Base-by-base conservation (phyloP, 2,888 invertebrate genomes). In the Syrphus vitripennis region DNA sequence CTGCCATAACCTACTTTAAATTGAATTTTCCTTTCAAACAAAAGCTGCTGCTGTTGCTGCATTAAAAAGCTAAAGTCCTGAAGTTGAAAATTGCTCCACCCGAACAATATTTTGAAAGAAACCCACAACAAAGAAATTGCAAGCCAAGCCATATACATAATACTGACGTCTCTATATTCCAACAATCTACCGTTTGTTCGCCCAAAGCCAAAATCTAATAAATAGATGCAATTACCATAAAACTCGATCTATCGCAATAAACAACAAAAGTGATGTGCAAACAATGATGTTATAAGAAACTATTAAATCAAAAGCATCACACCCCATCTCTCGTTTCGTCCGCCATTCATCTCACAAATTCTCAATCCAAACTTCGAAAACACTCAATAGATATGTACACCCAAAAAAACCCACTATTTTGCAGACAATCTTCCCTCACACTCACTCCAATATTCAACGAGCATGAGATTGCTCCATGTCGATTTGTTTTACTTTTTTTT, bases 231-330 rank as follows among this genome's bases (percentile, higher is more conserved):
- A 82, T 82, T 76, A 70, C 81, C 77, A 82, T 77, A 59, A 59
- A 77, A 77, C 82, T 76, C 82, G 77, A 82, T 77, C 77, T 77
- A 77, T 77, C 45, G 50, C 77, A 77, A 82, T 82, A 77, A 65
- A 77, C 63, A 71, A 77, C 65, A 70, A 50, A 63, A 37, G 40
- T 65, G 76, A 76, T 75, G 63, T 57, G 37, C 48, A 70, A 70
- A 81, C 76, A 82, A 82, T 71, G 50, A 63, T 50, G 53, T 55
- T 53, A 42, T 45, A 61, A 61, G 69, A 40, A 72, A 70, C 63
- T 59, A 71, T 42, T 42, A 75, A 70, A 74, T 50, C 57, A 53
- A 37, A 55, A 67, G 37, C 67, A 72, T 34, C 34, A 12, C 71
- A n/a, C 10, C 26, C 10, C 65, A 34, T 59, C 21, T 31, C 19